Percentiles rank a stretch among this genome's conserved stretches.
phyloP scores from a whole-genome alignment of 2,113 vertebrate species.

The Chaetodon auriga region DNA sequence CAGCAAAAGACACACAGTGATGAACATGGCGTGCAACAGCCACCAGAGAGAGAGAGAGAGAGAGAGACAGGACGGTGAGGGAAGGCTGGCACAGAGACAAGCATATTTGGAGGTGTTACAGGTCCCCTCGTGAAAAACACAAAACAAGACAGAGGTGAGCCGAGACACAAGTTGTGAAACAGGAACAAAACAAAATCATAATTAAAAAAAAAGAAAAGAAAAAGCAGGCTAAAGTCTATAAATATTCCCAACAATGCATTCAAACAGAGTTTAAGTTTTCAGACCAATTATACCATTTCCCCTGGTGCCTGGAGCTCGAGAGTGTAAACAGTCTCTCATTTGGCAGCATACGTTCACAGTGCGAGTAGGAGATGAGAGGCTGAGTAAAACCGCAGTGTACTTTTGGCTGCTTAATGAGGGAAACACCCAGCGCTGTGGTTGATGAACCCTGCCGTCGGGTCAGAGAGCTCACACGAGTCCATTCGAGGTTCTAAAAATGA shows the following conservation, averaged over 20 bases:
- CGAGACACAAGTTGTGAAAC: neutral
- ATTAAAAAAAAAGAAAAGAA: neutral
- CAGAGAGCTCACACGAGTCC: conserved; percentile 43
- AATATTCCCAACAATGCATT: conserved; percentile 62
- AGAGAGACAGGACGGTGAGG: conserved; percentile 3
- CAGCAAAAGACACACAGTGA: conserved; percentile 15
- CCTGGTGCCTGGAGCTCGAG: conserved; percentile 41
- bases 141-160: conserved; percentile 4
- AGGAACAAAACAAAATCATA: too few species aligned
- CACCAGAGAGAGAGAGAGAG: neutral
- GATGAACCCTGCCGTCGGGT: conserved; percentile 29
- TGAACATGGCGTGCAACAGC: neutral
- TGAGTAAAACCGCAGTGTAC: conserved; percentile 68
- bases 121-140: conserved; percentile 13
- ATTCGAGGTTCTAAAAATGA: conserved; percentile 9
- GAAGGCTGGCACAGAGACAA: neutral
- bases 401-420: conserved; percentile 66
- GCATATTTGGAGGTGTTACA: conserved; percentile 13
- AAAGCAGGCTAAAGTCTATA: conserved; percentile 32
- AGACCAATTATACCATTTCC: conserved; percentile 65
- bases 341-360: conserved; percentile 48
- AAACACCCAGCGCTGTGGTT: conserved; percentile 70
- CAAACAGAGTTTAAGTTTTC: conserved; percentile 48
- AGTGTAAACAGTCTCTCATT: conserved; percentile 70
- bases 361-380: conserved; percentile 67